Conservation (phyloP, 2,797 vertebrate genomes). For the Spinus olivaceus region DNA sequence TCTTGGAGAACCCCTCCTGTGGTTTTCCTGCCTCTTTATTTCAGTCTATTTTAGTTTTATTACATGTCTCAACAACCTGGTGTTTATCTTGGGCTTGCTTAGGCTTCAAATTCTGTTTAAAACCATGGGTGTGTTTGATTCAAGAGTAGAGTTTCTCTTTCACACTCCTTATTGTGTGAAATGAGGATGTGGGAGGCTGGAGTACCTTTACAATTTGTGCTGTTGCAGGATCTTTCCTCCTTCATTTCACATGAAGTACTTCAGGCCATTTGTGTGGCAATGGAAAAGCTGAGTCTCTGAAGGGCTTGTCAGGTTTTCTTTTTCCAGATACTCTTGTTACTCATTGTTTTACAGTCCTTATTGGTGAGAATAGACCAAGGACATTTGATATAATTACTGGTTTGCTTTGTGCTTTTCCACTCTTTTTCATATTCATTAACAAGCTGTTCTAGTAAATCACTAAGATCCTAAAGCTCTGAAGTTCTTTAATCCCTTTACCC, state of each 20-base stretch:
- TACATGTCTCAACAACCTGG: neutral
- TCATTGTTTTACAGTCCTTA: neutral
- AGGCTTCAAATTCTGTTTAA: neutral
- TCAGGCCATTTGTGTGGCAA: neutral
- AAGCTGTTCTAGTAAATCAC: neutral
- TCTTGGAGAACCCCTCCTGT: neutral
- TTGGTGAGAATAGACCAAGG: neutral
- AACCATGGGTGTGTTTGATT: neutral
- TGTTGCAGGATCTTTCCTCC: neutral
- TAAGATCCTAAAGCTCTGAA: neutral
- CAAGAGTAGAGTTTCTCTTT: neutral
- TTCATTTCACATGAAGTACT: neutral
- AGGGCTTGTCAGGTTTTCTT: neutral
- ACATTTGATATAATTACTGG: neutral
- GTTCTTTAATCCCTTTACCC: neutral
- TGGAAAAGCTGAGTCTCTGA: neutral
- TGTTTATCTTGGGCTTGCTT: neutral
- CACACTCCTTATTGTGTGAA: neutral
- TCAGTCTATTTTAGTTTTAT: neutral
- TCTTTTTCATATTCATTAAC: neutral
- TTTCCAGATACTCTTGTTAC: neutral
- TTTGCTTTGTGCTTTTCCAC: neutral
- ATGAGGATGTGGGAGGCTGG: neutral
- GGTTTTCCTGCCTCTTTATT: neutral
- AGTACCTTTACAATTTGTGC: neutral